Evolutionary conservation across 2,113 vertebrate genomes (phyloP).

Genomic region (Recurvirostra avosetta): DNA sequence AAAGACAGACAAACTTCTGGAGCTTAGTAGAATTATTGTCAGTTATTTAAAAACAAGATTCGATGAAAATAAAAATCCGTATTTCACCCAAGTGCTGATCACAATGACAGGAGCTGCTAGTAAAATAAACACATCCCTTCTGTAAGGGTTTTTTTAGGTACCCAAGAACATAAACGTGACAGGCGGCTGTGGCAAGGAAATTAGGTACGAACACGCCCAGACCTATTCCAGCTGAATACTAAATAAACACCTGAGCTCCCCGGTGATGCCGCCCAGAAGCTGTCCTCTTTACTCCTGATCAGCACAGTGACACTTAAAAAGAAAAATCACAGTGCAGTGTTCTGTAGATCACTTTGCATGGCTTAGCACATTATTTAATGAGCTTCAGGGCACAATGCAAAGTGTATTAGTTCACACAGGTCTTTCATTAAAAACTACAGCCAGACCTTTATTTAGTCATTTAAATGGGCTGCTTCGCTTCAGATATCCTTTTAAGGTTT

Average conservation of each 20-base stretch:
- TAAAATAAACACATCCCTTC: conserved; percentile 3
- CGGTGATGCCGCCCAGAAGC: background rate
- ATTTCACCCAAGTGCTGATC: background rate
- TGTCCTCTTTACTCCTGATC: background rate
- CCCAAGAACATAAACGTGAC: background rate
- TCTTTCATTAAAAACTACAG: background rate
- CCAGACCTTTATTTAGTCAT: background rate
- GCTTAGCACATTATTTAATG: background rate
- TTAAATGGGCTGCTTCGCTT: background rate
- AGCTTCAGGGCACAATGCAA: background rate
- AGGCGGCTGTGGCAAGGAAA: background rate
- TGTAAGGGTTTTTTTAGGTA: background rate
- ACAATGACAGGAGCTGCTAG: background rate
- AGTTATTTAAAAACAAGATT: background rate
- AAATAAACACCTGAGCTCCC: background rate
- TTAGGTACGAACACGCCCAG: background rate
- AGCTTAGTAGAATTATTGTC: background rate
- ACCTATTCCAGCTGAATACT: background rate
- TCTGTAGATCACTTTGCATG: background rate
- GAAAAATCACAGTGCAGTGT: background rate
- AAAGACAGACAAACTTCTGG: background rate
- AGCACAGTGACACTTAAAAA: background rate
- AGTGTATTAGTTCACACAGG: background rate
- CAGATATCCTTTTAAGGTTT: background rate
- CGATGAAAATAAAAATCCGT: background rate